Base-by-base conservation (phyloP, 2,797 vertebrate species). In the Sciurus vulgaris region DNA sequence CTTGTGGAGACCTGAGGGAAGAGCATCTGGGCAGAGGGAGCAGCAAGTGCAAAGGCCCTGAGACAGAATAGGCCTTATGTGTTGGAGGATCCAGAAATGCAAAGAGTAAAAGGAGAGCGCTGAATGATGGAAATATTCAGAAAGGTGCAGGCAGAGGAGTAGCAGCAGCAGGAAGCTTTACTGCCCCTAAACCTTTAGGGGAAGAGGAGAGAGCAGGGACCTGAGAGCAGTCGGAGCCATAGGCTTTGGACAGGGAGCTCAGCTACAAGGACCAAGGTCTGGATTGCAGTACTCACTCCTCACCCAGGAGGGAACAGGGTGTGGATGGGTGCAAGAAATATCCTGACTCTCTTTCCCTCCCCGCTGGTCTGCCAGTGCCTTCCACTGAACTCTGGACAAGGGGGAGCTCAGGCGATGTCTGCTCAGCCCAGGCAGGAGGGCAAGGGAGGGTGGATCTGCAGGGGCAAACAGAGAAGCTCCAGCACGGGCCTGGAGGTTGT, bases 21-120 rank as follows among this genome's bases (percentile, higher is more conserved):
- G 63, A 56, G 33, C 35, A 22, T n/a, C 35, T 56, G 44, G 44
- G 65, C 10, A 69, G 89, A 5, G 24, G 5, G 30, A 51, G 49
- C 9, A 18, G 44, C 38, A 76, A 35, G 61, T 51, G 20, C 87
- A 77, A 88, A 93, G 91, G 95, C 41, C 83, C 78, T 11, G 78
- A 73, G 49, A 86, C 78, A 93, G 86, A 47, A 38, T 28, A 35
- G 56, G 61, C 18, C 56, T 65, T 76, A 77, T 49, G 51, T 28
- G 12, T 82, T 17, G 85, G 86, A 74, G 51, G 15, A 49, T 8
- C 61, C 54, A 74, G 24, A 78, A 69, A 41, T 6, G 33, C 41
- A 44, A 44, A 78, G 28, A 54, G 84, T 51, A 26, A 74, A 0
- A 47, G 44, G 70, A 70, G 78, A 3, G 15, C 5, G 7, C 0